Base-by-base conservation (phyloP, 2,113 vertebrate species). In the Burhinus bistriatus region DNA sequence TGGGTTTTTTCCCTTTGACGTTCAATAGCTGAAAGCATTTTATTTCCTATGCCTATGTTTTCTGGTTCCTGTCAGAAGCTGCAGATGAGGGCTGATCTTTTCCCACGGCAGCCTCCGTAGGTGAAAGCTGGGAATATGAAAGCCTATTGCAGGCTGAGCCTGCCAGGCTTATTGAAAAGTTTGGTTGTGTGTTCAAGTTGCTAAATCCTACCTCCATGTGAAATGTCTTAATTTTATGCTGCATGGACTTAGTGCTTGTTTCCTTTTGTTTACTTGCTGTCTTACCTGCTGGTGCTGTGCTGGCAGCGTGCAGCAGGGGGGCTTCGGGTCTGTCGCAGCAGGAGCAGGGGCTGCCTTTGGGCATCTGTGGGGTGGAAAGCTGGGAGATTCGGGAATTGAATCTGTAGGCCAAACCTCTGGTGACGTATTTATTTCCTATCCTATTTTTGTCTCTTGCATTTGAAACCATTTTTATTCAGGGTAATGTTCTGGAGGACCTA, bases 11-110 rank as follows among this genome's bases (percentile, higher is more conserved):
- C 62, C 4, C 64, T 54, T 42, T 51, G 7, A 38, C n/a, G 27
- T 51, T 84, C 27, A 36, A 0, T 45, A 45, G 27, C 15, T 61
- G 13, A 47, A 34, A 30, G 8, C 0, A 0, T 51, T 38, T 72
- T 32, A 17, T 59, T 81, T 72, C 40, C 32, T 69, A 26, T 15
- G 3, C n/a, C 11, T 78, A 2, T 26, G 2, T 83, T 90, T 85
- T 27, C 62, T 77, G 15, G 5, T 38, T 83, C 36, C n/a, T 71
- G 77, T 51, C 23, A 10, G 65, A 88, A 71, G 22, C 23, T 58
- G 30, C 7, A 1, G 15, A 8, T 54, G 16, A 55, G 49, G 49
- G 29, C 42, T 21, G 0, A 15, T 61, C 32, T 86, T 59, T 87
- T 65, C 64, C 55, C 32, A 16, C 34, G 23, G 65, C 45, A 12